Conservation (phyloP, 2,888 invertebrate genomes). For the Vannuccia rotundouncinata region DNA sequence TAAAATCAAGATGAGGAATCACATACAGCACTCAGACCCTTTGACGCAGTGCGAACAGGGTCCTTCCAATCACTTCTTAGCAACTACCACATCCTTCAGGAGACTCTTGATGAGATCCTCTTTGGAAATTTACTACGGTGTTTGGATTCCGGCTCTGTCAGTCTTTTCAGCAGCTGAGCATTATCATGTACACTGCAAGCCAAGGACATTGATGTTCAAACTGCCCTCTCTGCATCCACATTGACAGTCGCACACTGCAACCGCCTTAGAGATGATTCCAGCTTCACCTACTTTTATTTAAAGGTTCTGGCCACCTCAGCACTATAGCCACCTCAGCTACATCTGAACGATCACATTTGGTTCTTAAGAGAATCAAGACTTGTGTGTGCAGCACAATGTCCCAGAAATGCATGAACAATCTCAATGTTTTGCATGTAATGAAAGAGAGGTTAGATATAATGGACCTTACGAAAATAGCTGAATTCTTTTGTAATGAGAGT, state of each 20-base stretch:
- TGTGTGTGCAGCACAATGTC: too few relatives aligned
- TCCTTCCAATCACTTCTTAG: conserved; percentile 17
- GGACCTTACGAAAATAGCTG: too few relatives aligned
- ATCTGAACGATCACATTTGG: too few relatives aligned
- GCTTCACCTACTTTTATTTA: too few relatives aligned
- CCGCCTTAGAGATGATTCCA: conserved; percentile 16
- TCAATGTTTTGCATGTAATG: too few relatives aligned
- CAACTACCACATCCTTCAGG: conserved; percentile 16
- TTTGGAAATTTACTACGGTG: background rate
- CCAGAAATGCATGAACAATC: too few relatives aligned
- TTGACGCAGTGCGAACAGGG: background rate
- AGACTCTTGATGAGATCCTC: conserved; percentile 15
- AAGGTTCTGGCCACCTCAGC: too few relatives aligned
- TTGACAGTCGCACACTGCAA: background rate
- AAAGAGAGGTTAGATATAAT: too few relatives aligned
- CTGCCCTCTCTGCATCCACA: background rate
- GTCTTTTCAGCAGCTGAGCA: conserved; percentile 11
- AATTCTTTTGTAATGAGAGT: too few relatives aligned
- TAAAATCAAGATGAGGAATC: conserved; percentile 4
- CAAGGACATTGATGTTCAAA: conserved; percentile 16
- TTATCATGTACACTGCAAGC: conserved; percentile 17
- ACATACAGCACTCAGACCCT: conserved; percentile 6
- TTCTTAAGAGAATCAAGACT: too few relatives aligned
- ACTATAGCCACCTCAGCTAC: too few relatives aligned
- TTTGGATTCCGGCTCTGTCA: background rate